Evolutionary conservation across 1,140 invertebrate species (phyloP).

Genomic region (Drosophila pectinifera): DNA sequence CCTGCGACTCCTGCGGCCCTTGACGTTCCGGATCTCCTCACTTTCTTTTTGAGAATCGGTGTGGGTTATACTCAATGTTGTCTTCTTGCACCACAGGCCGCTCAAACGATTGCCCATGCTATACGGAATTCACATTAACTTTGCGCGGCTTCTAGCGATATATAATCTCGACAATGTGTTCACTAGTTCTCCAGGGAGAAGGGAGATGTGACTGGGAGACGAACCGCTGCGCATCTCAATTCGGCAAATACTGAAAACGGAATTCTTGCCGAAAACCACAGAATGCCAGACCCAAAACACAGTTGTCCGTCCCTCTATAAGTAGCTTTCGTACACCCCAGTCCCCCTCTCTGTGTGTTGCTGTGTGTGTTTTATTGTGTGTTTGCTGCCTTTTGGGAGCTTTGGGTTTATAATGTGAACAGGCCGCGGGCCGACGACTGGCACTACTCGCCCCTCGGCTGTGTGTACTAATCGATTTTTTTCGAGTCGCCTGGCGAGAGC

Average conservation of each 20-base stretch:
- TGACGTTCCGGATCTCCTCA: conserved; percentile 18
- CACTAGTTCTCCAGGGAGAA: conserved; percentile 13
- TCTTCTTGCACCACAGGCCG: conserved; percentile 83
- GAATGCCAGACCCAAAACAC: conserved; percentile 72
- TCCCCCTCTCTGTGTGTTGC: conserved; percentile 16
- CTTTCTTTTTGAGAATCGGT: conserved; percentile 20
- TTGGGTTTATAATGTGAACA: conserved; percentile 69
- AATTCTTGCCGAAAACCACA: conserved; percentile 81
- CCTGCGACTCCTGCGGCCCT: conserved; percentile 32
- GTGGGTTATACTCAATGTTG: conserved; percentile 68
- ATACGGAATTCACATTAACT: conserved; percentile 46
- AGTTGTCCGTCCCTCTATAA: conserved; percentile 72
- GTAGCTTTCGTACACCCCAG: conserved; percentile 56
- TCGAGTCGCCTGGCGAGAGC: conserved; percentile 13
- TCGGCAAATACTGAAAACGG: conserved; percentile 84
- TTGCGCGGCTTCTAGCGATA: conserved; percentile 10
- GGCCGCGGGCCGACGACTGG: conserved; percentile 32
- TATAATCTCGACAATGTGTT: conserved; percentile 12
- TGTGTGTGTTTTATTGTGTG: conserved; percentile 29
- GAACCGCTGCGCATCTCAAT: conserved; percentile 84
- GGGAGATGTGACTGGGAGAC: conserved; percentile 12
- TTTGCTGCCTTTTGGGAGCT: conserved; percentile 53
- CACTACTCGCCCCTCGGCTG: conserved; percentile 27
- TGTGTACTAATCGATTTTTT: conserved; percentile 72
- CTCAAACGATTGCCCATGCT: conserved; percentile 84